Conservation (phyloP, 2,113 vertebrate species). For the Conger conger region DNA sequence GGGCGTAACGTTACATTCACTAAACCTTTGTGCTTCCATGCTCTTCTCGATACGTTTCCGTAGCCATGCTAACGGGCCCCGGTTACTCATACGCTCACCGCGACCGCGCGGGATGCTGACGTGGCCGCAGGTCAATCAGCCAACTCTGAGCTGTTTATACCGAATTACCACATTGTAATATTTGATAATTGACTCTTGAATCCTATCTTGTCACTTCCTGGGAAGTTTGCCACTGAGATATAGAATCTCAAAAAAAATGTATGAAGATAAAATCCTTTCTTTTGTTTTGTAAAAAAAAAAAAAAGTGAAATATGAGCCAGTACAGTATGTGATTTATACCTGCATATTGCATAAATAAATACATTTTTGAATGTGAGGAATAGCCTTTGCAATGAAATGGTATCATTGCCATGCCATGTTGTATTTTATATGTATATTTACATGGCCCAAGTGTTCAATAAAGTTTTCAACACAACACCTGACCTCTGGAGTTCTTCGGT, state of each 20-base stretch:
- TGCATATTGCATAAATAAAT: constrained; percentile 34
- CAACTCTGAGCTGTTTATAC: neutral
- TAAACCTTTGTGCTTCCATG: constrained; percentile 64
- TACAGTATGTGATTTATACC: constrained; percentile 21
- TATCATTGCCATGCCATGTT: constrained; percentile 48
- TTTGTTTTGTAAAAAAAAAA: constrained; percentile 7
- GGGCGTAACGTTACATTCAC: neutral
- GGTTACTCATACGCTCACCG: neutral
- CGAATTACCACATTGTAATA: neutral
- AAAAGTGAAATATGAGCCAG: constrained; percentile 35
- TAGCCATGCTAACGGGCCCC: neutral
- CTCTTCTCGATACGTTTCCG: constrained; percentile 44
- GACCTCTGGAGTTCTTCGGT: neutral
- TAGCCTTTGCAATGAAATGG: constrained; percentile 29
- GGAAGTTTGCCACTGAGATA: constrained; percentile 2
- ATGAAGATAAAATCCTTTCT: neutral
- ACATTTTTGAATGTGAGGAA: constrained; percentile 29
- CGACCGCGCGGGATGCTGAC: no score
- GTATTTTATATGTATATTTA: constrained; percentile 67
- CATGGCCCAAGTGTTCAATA: constrained; percentile 60
- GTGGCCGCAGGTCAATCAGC: neutral
- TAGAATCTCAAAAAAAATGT: no score
- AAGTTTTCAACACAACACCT: constrained; percentile 58
- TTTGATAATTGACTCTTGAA: neutral
- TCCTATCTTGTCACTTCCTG: neutral